A percentile compares a stretch with the other conserved stretches of the same genome.
Conservation (phyloP, 2,797 vertebrate genomes). For the Danio choprae region DNA sequence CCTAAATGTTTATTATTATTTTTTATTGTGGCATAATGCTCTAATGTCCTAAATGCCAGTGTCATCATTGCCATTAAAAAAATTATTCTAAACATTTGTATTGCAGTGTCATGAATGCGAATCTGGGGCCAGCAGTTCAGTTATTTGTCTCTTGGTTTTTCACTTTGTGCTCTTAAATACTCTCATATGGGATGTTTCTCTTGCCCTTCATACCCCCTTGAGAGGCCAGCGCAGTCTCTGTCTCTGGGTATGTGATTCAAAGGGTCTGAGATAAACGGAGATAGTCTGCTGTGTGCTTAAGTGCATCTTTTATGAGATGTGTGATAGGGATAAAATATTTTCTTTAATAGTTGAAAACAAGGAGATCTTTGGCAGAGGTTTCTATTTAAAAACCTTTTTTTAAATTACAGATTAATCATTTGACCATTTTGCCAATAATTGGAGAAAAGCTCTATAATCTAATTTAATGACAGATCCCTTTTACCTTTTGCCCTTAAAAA, state of each 20-base stretch:
- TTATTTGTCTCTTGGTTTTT: slow-evolving; percentile 31
- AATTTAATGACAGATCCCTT: background rate
- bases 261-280: slow-evolving; percentile 41
- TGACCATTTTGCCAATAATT: background rate
- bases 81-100: too few species aligned
- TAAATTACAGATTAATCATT: background rate
- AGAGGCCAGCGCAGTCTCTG: slow-evolving; percentile 5
- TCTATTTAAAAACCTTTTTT: background rate
- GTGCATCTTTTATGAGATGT: background rate
- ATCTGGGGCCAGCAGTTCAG: background rate
- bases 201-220: background rate
- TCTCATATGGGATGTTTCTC: slow-evolving; percentile 1
- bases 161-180: background rate
- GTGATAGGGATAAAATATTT: background rate
- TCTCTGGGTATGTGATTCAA: slow-evolving; percentile 26
- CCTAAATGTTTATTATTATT: background rate
- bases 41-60: background rate
- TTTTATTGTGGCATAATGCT: background rate
- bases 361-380: background rate
- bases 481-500: background rate
- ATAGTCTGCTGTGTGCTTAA: slow-evolving; percentile 21
- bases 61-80: background rate
- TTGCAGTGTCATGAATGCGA: background rate
- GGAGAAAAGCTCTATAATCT: background rate
- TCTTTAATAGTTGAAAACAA: background rate